These are phyloP conservation scores for Drosophila emarginata DNA, from an alignment of 2,888 invertebrate species.

Conservation along the genomic window DNA sequence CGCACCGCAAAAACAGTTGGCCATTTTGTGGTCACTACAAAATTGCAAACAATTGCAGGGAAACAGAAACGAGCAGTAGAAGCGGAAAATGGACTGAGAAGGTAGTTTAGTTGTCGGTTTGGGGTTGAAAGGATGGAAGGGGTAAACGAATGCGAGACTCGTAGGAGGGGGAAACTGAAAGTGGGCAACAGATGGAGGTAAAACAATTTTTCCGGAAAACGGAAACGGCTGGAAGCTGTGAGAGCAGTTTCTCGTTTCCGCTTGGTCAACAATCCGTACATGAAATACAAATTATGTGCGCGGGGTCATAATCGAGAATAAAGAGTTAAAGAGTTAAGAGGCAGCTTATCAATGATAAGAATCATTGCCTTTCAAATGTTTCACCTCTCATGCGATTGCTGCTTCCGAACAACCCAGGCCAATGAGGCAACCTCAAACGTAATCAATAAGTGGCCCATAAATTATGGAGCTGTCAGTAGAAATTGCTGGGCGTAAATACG, in stretches of 20 bases:
- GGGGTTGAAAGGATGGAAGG: no score
- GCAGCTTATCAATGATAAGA: conserved; percentile 11
- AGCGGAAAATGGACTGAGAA: not conserved
- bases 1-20: conserved; percentile 49
- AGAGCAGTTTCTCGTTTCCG: conserved; percentile 61
- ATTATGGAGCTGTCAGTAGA: conserved; percentile 71
- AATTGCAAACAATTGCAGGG: conserved; percentile 71
- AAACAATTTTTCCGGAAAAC: conserved; percentile 27
- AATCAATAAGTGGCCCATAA: conserved; percentile 75
- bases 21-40: conserved; percentile 64
- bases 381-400: conserved; percentile 3
- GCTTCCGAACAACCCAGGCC: not conserved
- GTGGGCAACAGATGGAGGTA: conserved; percentile 14
- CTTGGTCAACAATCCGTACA: conserved; percentile 50
- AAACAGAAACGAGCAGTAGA: conserved; percentile 23
- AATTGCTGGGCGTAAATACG: conserved; percentile 51
- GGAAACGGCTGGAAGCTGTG: conserved; percentile 55
- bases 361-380: conserved; percentile 8
- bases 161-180: not conserved
- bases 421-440: conserved; percentile 16
- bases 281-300: conserved; percentile 31
- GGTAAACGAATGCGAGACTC: not conserved
- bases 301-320: conserved; percentile 33
- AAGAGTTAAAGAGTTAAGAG: not conserved
- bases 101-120: no score